phyloP scores from a whole-genome alignment of 1,140 invertebrate species.

The Microplitis demolitor region DNA sequence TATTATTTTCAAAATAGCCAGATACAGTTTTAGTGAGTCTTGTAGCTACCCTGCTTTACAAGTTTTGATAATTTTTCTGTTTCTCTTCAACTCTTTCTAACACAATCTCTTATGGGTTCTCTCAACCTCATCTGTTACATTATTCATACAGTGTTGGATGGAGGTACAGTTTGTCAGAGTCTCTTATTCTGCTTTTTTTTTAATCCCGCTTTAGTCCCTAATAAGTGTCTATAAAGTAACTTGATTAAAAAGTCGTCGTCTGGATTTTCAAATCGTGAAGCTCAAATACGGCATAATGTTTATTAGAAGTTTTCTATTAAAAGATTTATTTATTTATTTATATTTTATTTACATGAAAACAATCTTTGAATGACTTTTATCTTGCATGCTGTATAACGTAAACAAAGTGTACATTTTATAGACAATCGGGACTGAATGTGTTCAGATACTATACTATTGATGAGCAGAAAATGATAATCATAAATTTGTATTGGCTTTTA shows the following conservation, averaged over 20 bases:
- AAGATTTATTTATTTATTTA: no score
- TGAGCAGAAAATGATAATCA: no score
- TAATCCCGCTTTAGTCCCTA: neutral
- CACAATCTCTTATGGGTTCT: conserved; percentile 15
- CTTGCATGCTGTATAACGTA: no score
- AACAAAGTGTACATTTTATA: neutral
- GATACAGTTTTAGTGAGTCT: no score
- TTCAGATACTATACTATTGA: no score
- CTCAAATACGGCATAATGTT: neutral
- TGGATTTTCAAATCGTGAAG: neutral
- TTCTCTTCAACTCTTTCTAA: conserved; percentile 19
- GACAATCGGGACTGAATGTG: no score
- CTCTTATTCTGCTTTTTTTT: conserved; percentile 1
- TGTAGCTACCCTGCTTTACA: no score
- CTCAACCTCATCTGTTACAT: conserved; percentile 38
- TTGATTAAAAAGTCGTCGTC: conserved; percentile 19
- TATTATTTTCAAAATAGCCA: no score
- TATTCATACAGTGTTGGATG: conserved; percentile 43
- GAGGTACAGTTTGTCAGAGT: conserved; percentile 31
- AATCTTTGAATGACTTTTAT: no score
- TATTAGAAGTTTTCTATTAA: no score
- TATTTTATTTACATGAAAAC: no score
- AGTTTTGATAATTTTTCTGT: neutral
- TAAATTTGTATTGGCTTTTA: no score
- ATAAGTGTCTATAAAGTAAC: conserved; percentile 16